Conservation (phyloP, 1,140 invertebrate species). For the Pachyrhynchus sulphureomaculatus region DNA sequence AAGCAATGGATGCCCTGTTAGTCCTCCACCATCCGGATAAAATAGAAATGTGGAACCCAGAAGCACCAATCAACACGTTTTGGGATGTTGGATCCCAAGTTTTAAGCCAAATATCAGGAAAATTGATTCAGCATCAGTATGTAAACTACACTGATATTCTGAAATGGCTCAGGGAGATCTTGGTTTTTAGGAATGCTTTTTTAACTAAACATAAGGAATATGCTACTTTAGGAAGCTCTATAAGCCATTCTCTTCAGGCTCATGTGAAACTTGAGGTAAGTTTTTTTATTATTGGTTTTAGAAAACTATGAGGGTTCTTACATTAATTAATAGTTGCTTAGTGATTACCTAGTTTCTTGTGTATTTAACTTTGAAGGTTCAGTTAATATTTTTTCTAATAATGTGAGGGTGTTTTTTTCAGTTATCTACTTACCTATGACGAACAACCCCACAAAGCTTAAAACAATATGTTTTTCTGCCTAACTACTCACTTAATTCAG, state of each 20-base stretch:
- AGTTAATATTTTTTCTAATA: too few species aligned
- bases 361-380: too few species aligned
- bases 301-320: too few species aligned
- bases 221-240: conserved; percentile 90
- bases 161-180: conserved; percentile 93
- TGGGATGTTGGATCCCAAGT: conserved; percentile 98
- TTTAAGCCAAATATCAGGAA: conserved; percentile 95
- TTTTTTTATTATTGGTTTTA: conserved; percentile 16
- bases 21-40: conserved; percentile 94
- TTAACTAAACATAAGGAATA: conserved; percentile 92
- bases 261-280: conserved; percentile 80
- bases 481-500: too few species aligned
- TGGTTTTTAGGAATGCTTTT: conserved; percentile 92
- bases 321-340: too few species aligned
- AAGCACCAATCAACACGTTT: conserved; percentile 94
- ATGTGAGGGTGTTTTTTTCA: too few species aligned
- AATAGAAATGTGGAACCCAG: conserved; percentile 98
- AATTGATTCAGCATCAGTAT: conserved; percentile 96
- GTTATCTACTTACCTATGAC: too few species aligned
- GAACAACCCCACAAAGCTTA: too few species aligned
- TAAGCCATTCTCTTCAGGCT: conserved; percentile 90
- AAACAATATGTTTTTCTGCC: too few species aligned
- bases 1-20: conserved; percentile 95
- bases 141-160: conserved; percentile 95
- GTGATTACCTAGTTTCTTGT: too few species aligned